Percentiles rank a stretch among this genome's conserved stretches.
These are phyloP conservation scores for Ectemnius continuus DNA, from an alignment of 2,888 invertebrate species.

Conservation along the genomic window DNA sequence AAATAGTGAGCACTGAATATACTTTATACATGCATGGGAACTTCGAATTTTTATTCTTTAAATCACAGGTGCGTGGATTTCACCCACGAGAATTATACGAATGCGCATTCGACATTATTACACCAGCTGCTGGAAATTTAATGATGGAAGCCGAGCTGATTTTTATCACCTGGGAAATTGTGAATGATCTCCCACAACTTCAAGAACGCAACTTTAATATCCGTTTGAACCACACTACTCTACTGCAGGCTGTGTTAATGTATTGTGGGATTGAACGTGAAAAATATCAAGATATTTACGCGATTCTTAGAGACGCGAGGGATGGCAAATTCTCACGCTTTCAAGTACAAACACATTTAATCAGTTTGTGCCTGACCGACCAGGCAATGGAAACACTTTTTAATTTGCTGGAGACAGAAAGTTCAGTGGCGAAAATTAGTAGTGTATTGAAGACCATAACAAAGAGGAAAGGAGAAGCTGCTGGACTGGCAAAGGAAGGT, in stretches of 20 bases:
- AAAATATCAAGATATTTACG: slow-evolving; percentile 81
- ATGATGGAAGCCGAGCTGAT: slow-evolving; percentile 93
- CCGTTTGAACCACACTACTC: slow-evolving; percentile 88
- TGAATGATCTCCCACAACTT: slow-evolving; percentile 84
- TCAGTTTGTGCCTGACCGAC: slow-evolving; percentile 84
- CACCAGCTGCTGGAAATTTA: slow-evolving; percentile 84
- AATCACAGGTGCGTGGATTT: slow-evolving; percentile 81
- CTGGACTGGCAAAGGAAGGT: slow-evolving; percentile 84
- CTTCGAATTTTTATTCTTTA: background rate
- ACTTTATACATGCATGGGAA: background rate
- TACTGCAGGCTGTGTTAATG: slow-evolving; percentile 87
- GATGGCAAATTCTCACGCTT: slow-evolving; percentile 84
- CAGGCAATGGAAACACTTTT: slow-evolving; percentile 83
- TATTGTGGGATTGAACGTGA: slow-evolving; percentile 89
- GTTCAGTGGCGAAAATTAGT: slow-evolving; percentile 81
- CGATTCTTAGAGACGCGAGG: slow-evolving; percentile 79
- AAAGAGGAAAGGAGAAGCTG: slow-evolving; percentile 85
- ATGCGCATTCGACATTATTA: slow-evolving; percentile 96
- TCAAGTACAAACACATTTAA: slow-evolving; percentile 85
- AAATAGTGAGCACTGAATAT: background rate
- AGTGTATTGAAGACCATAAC: slow-evolving; percentile 83
- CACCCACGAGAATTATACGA: slow-evolving; percentile 94
- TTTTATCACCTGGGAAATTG: slow-evolving; percentile 87
- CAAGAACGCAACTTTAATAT: slow-evolving; percentile 84
- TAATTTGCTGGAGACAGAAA: slow-evolving; percentile 85